Conservation (phyloP, 2,797 vertebrate species). For the Melanotaenia nigrans region DNA sequence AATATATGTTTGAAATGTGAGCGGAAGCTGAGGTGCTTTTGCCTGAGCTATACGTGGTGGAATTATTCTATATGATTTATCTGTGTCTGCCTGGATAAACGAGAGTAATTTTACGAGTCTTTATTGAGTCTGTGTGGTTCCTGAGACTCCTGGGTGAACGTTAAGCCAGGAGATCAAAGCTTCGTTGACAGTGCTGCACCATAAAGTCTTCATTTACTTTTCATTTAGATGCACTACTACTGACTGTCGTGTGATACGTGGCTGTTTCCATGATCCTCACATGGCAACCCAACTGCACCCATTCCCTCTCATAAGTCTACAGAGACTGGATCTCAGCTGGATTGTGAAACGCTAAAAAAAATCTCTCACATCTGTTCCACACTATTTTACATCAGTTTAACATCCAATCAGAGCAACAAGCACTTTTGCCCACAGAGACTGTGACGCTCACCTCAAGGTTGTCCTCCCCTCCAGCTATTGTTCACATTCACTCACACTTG, state of each 20-base stretch:
- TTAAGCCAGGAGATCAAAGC: conserved; percentile 62
- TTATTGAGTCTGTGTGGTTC: conserved; percentile 46
- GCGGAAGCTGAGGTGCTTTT: conserved; percentile 75
- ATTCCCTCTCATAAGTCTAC: conserved; percentile 34
- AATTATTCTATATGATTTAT: conserved; percentile 78
- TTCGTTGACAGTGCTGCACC: conserved; percentile 51
- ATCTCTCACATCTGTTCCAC: conserved; percentile 33
- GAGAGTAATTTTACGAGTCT: conserved; percentile 53
- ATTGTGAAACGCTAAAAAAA: conserved; percentile 14
- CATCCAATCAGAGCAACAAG: conserved; percentile 33
- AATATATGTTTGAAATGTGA: conserved; percentile 82
- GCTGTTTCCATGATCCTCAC: conserved; percentile 40
- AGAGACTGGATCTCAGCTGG: conserved; percentile 30
- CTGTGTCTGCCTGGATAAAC: conserved; percentile 59
- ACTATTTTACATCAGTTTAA: conserved; percentile 35
- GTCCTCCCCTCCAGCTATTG: conserved; percentile 69
- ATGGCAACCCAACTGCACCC: conserved; percentile 43
- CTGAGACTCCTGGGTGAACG: conserved; percentile 51
- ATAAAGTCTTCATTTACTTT: conserved; percentile 62
- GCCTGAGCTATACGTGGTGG: conserved; percentile 64
- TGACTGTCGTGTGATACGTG: conserved; percentile 16
- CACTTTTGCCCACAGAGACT: conserved; percentile 22
- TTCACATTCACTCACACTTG: conserved; percentile 62
- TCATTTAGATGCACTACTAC: conserved; percentile 56
- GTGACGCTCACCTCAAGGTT: conserved; percentile 54